Evolutionary conservation across 1,140 invertebrate genomes (phyloP), one percentile per base, ranked within the genome.

Genomic region (Diorhabda sublineata): DNA sequence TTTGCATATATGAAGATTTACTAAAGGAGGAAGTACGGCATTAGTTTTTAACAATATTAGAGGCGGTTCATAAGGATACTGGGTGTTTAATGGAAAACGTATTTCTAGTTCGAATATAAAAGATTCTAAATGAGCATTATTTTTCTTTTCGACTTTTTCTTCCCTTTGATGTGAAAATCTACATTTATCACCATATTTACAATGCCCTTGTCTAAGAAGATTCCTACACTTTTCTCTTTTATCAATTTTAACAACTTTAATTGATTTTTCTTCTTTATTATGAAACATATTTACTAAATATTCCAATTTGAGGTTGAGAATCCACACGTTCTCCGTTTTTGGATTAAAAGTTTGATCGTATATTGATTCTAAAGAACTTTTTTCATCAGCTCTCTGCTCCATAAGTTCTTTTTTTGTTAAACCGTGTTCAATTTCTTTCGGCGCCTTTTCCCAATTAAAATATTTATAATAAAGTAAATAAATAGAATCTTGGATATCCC

Each of bases 61-160:
- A 5, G 90, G 90, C 2, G 88, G 82, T 82, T 92, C 87, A 77
- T 86, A 89, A 2, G 91, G 91, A 80, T 92, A 92, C 72, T 85
- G 84, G 64, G 84, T 87, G 79, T 87, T 84, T 70, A 86, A 82
- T 4, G 88, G 85, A 83, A 92, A 92, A 74, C 90, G 84, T 76
- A 92, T 85, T 85, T 92, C 91, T 75, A 92, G 82, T 73, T 86
- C 85, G 81, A 88, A 90, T 61, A 79, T 73, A 75, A 74, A 78
- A 66, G 76, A 72, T 57, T 77, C 71, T 63, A 81, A 70, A 74
- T 78, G 75, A 26, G 67, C 64, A 69, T 79, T 78, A 42, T 64
- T 44, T 69, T 77, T 72, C 69, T 81, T 80, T 75, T 82, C 81
- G 61, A 73, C 68, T 70, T 80, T 81, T n/a, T 6, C 6, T 69